These are phyloP conservation scores for Paramacrobiotus metropolitanus DNA, from an alignment of 1,140 invertebrate species.

Conservation along the genomic window DNA sequence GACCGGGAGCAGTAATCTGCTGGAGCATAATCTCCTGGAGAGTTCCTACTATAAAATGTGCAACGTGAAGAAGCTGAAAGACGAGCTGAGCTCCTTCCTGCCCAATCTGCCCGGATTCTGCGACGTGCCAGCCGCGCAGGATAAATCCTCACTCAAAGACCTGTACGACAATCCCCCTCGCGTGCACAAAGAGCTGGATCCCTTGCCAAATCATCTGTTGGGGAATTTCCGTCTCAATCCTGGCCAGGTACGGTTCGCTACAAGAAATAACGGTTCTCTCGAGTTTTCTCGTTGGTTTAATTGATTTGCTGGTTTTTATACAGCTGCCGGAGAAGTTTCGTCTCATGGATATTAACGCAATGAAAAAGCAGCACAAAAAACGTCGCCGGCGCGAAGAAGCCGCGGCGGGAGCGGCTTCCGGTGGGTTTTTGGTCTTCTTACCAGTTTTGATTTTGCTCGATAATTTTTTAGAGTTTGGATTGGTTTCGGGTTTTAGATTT, in stretches of 20 bases:
- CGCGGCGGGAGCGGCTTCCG: no score
- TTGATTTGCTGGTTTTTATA: background rate
- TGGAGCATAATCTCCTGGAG: background rate
- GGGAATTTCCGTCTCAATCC: background rate
- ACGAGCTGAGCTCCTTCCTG: slow-evolving; percentile 3
- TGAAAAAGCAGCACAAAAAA: background rate
- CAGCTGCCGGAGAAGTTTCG: background rate
- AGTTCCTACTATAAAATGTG: background rate
- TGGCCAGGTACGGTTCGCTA: background rate
- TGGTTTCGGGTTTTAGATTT: no score
- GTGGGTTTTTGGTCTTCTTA: no score
- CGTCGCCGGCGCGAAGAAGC: background rate
- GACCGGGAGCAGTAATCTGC: background rate
- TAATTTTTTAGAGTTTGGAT: no score
- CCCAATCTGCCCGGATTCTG: background rate
- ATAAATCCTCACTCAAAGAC: background rate
- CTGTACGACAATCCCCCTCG: background rate
- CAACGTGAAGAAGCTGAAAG: background rate
- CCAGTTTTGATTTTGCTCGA: no score
- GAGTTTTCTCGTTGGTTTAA: background rate
- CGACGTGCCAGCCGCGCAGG: background rate
- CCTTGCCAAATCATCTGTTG: background rate
- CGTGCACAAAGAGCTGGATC: background rate
- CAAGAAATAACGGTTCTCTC: background rate
- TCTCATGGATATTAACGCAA: background rate